Evolutionary conservation across 1,140 invertebrate species (phyloP).

Genomic region (Heliconius himera): DNA sequence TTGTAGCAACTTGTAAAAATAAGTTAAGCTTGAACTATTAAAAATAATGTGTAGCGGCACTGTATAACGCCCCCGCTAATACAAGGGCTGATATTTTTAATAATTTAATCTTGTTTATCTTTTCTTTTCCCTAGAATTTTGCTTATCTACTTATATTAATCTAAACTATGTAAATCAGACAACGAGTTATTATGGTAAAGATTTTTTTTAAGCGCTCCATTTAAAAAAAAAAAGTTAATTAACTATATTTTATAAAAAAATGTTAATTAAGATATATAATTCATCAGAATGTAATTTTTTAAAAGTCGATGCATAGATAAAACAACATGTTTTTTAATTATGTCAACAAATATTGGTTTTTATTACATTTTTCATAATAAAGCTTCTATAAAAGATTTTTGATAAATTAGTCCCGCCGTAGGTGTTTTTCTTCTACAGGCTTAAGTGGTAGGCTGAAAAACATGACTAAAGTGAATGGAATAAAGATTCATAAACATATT

Average conservation of each 20-base stretch:
- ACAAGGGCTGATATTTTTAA: neutral
- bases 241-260: neutral
- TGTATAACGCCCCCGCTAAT: neutral
- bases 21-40: neutral
- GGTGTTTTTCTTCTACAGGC: neutral
- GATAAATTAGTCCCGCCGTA: constrained; percentile 1
- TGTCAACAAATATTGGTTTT: neutral
- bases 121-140: neutral
- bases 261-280: neutral
- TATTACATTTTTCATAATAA: neutral
- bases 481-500: constrained; percentile 10
- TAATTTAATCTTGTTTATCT: neutral
- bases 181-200: neutral
- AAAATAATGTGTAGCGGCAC: neutral
- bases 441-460: constrained; percentile 10
- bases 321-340: neutral
- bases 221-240: neutral
- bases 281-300: too few species aligned
- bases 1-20: neutral
- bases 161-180: neutral
- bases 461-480: neutral
- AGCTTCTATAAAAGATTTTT: neutral
- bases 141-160: constrained; percentile 6
- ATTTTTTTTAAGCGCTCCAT: neutral
- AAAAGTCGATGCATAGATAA: too few species aligned